Base-by-base conservation (phyloP, 92 coral and sea anemone genomes). In the Phenganax subtilis region DNA sequence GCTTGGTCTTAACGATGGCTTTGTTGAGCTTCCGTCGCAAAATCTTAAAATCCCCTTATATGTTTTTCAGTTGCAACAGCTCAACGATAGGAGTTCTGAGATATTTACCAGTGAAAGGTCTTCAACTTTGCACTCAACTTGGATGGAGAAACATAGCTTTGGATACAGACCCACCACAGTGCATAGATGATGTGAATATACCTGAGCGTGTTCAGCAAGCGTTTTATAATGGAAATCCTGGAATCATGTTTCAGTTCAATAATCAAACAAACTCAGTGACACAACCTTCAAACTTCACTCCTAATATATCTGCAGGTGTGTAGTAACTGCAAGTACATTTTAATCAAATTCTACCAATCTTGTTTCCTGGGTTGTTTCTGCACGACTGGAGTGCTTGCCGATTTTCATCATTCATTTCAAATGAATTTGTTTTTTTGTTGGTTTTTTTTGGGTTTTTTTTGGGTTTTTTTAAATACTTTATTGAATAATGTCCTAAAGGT, bases 161-260 rank as follows among this genome's bases (percentile, higher is more conserved):
- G 57, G 80, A 84, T 55, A 87, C 61, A n/a, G 71, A 82, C 17
- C 60, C 70, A 57, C 81, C 81, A 57, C 69, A 62, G 10, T 92
- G 97, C 57, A 54, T 57, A 20, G 70, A 61, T 51, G 70, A 57
- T 2, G 29, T 71, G 1, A 90, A 84, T 71, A 78, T 90, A 14
- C 92, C 94, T 17, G 81, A 84, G 83, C 89, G 64, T 57, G 73
- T 86, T 76, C 82, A 83, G n/a, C 88, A 86, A 54, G 82, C 89
- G 51, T 87, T 89, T 63, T 83, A 77, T 73, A 51, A 56, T 53
- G 82, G 92, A 71, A 87, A 81, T 20, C 89, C 89, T 84, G 96
- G 92, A 0, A 55, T 88, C 54, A 74, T 92, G 54, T 87, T 90
- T 75, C 97, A 89, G 71, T 92, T 92, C 80, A 88, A 92, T 75